Base-by-base conservation (phyloP, 2,113 vertebrate species). In the Grammomys surdaster region DNA sequence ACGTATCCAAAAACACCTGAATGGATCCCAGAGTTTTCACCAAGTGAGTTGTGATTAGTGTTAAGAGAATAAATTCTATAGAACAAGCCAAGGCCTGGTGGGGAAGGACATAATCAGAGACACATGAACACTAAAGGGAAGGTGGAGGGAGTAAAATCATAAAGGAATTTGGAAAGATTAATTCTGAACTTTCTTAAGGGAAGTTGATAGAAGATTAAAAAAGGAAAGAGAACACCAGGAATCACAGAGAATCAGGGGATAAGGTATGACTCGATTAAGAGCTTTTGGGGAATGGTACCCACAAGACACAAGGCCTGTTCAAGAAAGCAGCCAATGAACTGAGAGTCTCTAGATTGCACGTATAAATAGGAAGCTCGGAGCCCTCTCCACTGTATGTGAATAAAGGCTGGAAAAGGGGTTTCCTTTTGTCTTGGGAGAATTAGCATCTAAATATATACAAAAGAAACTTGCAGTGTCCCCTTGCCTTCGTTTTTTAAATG, bases 1-100 rank as follows among this genome's bases (percentile, higher is more conserved):
- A 87, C 28, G 24, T 60, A 82, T n/a, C 40, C 5, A 43, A 82
- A 92, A 94, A 48, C 36, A 40, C 43, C 56, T 75, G 91, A 96
- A 94, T 6, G 43, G 81, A 76, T 51, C 40, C 12, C 36, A 36
- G 40, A 2, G 0, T 80, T 96, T 88, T 88, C 46, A 72, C 10
- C 8, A 65, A 87, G 54, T 88, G n/a, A 88, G 11, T 28, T 9
- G 4, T 40, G 89, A 85, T 76, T 93, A 75, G 65, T 17, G 28
- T 19, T 56, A 48, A 76, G 19, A 48, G 7, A 65, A 78, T 88
- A 36, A 82, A 20, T 19, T 4, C 43, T 43, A 46, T 33, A 72
- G 54, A 8, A 48, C 43, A 36, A 12, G n/a, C n/a, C 26, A 88
- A 69, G 51, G 3, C 51, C 63, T 2, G 5, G 8, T 43, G 73